Conservation (phyloP, 92 coral and sea anemone genomes). For the Phenganax marumi region DNA sequence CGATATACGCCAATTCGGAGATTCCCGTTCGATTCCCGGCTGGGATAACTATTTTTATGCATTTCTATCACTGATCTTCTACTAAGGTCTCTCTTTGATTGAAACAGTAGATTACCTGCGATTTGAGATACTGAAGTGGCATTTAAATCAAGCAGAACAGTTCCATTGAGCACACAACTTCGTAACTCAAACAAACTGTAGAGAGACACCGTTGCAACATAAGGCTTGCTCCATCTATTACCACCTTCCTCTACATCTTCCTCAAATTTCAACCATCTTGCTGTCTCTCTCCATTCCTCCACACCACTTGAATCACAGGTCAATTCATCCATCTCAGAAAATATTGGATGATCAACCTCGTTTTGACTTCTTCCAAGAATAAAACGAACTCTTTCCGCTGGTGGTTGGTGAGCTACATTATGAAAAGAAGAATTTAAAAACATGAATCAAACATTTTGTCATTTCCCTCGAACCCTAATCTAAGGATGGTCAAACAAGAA, state of each 20-base stretch:
- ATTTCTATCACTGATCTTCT: too few relatives aligned
- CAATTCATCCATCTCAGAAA: conserved; percentile 77
- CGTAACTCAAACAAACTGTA: conserved; percentile 93
- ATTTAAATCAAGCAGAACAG: conserved; percentile 85
- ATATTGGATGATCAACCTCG: conserved; percentile 70
- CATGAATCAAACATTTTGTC: neutral
- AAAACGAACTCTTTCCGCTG: conserved; percentile 91
- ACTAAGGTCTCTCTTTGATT: neutral
- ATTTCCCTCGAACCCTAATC: neutral
- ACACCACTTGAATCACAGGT: conserved; percentile 68
- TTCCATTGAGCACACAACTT: conserved; percentile 87
- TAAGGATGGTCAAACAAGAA: neutral
- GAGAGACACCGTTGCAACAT: conserved; percentile 91
- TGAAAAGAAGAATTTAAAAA: conserved; percentile 9
- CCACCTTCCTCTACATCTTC: conserved; percentile 99
- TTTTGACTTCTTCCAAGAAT: conserved; percentile 96
- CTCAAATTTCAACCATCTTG: conserved; percentile 96
- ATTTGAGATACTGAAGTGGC: conserved; percentile 77
- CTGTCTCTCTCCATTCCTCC: conserved; percentile 93
- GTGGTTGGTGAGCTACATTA: conserved; percentile 46
- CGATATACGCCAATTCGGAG: too few relatives aligned
- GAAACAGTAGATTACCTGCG: conserved; percentile 59
- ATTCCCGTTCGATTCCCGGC: too few relatives aligned
- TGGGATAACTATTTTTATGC: too few relatives aligned
- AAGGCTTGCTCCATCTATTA: conserved; percentile 97